Conservation (phyloP, 1,140 invertebrate species). For the Drosophila sucinea region DNA sequence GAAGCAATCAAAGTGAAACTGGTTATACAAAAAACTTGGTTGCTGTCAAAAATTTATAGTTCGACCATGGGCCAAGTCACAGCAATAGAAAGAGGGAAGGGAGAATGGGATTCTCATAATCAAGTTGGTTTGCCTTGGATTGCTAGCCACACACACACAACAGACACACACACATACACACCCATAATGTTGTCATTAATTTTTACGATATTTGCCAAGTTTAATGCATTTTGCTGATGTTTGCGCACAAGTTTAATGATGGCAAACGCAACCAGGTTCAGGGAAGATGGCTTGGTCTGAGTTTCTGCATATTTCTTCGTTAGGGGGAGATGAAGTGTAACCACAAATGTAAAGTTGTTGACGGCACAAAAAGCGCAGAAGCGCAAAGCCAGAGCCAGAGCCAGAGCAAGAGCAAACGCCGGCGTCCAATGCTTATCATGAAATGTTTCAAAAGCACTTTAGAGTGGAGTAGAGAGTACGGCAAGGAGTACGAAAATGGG, state of each 20-base stretch:
- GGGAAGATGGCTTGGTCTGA: slow-evolving; percentile 3
- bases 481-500: background rate
- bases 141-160: slow-evolving; percentile 27
- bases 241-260: slow-evolving; percentile 71
- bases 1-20: slow-evolving; percentile 19
- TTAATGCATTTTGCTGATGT: slow-evolving; percentile 75
- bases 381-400: background rate
- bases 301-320: slow-evolving; percentile 68
- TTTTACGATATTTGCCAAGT: slow-evolving; percentile 80
- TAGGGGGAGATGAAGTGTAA: slow-evolving; percentile 28
- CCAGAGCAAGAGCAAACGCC: background rate
- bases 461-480: background rate
- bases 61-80: slow-evolving; percentile 37
- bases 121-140: slow-evolving; percentile 17
- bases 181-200: slow-evolving; percentile 72
- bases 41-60: slow-evolving; percentile 54
- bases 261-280: slow-evolving; percentile 42
- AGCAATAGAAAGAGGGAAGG: slow-evolving; percentile 2
- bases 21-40: slow-evolving; percentile 34
- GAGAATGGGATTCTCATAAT: slow-evolving; percentile 1
- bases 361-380: slow-evolving; percentile 41
- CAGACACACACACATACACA: slow-evolving; percentile 22
- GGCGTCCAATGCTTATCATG: slow-evolving; percentile 61
- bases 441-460: slow-evolving; percentile 78
- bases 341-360: slow-evolving; percentile 61